A percentile compares a stretch with the other conserved stretches of the same genome.
These are phyloP conservation scores for Petaurus breviceps DNA, from an alignment of 2,113 vertebrate species.

Conservation along the genomic window DNA sequence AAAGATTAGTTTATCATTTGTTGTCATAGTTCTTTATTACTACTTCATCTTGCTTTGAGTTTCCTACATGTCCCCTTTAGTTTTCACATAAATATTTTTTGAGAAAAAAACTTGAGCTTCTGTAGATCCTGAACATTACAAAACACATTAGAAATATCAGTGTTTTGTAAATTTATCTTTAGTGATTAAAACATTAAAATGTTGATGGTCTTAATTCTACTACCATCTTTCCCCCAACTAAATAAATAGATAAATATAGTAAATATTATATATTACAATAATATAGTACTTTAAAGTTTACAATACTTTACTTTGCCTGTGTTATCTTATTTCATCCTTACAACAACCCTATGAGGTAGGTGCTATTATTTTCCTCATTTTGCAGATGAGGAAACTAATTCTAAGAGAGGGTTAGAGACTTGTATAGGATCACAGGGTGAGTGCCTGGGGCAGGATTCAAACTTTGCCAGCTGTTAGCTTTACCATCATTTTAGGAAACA, in stretches of 20 bases:
- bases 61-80: background rate
- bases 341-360: background rate
- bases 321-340: background rate
- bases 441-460: background rate
- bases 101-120: slow-evolving; percentile 32
- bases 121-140: slow-evolving; percentile 19
- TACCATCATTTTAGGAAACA: background rate
- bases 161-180: slow-evolving; percentile 54
- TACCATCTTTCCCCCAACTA: background rate
- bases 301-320: background rate
- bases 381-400: background rate
- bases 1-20: slow-evolving; percentile 26
- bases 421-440: background rate
- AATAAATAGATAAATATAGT: background rate
- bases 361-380: background rate
- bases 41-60: slow-evolving; percentile 25
- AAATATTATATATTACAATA: background rate
- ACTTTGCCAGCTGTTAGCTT: background rate
- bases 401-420: background rate
- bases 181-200: background rate
- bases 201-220: background rate
- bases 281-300: background rate
- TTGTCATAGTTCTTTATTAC: background rate
- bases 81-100: slow-evolving; percentile 29
- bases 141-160: background rate